Conservation (phyloP, 1,140 invertebrate genomes). For the Drosophila guanche region DNA sequence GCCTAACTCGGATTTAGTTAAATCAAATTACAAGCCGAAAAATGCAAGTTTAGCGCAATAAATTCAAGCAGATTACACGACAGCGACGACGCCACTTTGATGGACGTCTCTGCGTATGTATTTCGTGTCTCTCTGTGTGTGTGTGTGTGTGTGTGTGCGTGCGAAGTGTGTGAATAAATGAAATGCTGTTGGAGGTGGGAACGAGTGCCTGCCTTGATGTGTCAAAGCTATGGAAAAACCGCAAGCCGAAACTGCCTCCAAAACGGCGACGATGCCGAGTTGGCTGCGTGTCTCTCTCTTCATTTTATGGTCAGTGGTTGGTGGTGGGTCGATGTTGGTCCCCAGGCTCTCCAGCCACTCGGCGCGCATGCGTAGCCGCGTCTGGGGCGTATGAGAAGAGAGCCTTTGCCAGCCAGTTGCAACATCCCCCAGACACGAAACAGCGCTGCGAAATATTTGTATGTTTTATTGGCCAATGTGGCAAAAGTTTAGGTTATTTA, state of each 20-base stretch:
- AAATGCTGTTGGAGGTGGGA: constrained; percentile 22
- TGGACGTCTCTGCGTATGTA: constrained; percentile 4
- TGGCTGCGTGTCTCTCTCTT: constrained; percentile 49
- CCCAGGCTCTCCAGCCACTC: constrained; percentile 27
- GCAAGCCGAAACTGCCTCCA: constrained; percentile 49
- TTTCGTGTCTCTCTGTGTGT: background rate
- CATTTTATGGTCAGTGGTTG: constrained; percentile 54
- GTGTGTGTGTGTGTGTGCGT: constrained; percentile 16
- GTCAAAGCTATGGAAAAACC: constrained; percentile 60
- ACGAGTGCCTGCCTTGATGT: constrained; percentile 64
- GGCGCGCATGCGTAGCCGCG: constrained; percentile 49
- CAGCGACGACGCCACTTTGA: constrained; percentile 14
- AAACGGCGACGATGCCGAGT: constrained; percentile 20
- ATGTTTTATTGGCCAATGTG: constrained; percentile 35
- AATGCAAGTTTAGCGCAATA: constrained; percentile 60
- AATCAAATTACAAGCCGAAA: constrained; percentile 63
- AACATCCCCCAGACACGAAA: constrained; percentile 38
- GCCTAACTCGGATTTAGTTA: constrained; percentile 35
- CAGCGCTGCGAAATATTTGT: constrained; percentile 35
- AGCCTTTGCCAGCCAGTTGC: constrained; percentile 23
- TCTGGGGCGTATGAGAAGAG: constrained; percentile 33
- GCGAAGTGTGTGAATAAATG: background rate
- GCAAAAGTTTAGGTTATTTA: constrained; percentile 58
- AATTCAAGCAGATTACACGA: constrained; percentile 75
- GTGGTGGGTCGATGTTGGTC: constrained; percentile 23